Evolutionary conservation across 2,113 vertebrate genomes (phyloP).

Genomic region (Calyptomena viridis): DNA sequence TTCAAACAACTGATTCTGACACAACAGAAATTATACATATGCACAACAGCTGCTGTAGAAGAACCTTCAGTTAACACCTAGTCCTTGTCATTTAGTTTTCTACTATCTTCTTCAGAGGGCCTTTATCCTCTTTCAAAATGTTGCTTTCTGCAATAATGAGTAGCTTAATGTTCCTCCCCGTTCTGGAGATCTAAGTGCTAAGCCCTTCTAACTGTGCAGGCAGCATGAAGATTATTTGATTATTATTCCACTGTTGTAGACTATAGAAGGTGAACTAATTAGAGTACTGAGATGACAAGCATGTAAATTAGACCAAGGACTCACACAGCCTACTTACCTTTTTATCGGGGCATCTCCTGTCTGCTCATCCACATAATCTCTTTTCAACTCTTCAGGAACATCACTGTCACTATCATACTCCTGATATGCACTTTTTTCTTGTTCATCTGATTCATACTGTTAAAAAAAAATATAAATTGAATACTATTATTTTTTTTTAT

Average conservation of each 20-base stretch:
- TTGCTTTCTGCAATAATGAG: not conserved
- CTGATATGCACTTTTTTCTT: slow-evolving; percentile 95
- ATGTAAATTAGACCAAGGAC: not conserved
- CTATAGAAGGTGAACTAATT: not conserved
- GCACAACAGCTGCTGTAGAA: not conserved
- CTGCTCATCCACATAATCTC: slow-evolving; percentile 96
- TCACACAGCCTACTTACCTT: slow-evolving; percentile 72
- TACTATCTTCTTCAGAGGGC: not conserved
- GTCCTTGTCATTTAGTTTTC: not conserved
- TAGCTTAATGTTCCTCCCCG: not conserved
- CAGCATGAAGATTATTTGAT: not conserved
- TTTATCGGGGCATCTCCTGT: slow-evolving; percentile 92
- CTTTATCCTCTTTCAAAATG: not conserved
- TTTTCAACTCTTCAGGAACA: slow-evolving; percentile 94
- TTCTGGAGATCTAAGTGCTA: not conserved
- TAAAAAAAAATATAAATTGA: not conserved
- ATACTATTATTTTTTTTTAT: not conserved
- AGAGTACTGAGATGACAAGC: not conserved
- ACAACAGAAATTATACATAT: not conserved
- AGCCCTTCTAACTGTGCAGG: not conserved
- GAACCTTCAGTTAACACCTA: not conserved
- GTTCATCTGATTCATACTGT: slow-evolving; percentile 96
- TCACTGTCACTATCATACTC: slow-evolving; percentile 98
- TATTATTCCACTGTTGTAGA: not conserved
- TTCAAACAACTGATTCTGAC: not conserved